phyloP scores from a whole-genome alignment of 23 tunicate genomes.

The Botrylloides violaceus region DNA sequence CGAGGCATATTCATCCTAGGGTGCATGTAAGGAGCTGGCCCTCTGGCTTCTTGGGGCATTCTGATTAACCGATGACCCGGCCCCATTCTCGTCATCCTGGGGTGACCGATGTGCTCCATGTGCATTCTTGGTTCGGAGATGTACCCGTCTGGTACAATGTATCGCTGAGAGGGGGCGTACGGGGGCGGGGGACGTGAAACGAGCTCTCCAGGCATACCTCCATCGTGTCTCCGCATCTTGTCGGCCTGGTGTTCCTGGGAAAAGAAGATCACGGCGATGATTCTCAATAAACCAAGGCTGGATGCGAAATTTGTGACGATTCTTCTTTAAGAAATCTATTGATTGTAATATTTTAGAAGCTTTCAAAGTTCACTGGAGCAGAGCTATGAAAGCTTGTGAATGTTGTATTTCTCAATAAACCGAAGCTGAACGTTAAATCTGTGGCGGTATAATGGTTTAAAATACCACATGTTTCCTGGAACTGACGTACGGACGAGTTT shows the following conservation, averaged over 20 bases:
- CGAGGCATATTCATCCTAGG: constrained; percentile 13
- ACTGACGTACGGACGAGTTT: no score
- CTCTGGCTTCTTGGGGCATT: constrained; percentile 18
- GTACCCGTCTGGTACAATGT: constrained; percentile 2
- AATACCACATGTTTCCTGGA: no score
- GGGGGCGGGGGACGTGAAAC: constrained; percentile 26
- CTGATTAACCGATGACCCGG: constrained; percentile 13
- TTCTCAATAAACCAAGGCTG: no score
- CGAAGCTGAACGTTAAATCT: no score
- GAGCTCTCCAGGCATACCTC: constrained; percentile 1
- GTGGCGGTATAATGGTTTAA: no score
- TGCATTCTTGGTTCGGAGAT: constrained; percentile 8
- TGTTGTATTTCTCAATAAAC: no score
- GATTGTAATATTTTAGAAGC: no score
- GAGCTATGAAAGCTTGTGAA: no score
- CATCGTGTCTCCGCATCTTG: constrained; percentile 5
- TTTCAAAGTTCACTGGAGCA: no score
- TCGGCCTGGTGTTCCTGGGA: constrained; percentile 20
- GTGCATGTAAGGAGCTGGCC: constrained; percentile 8
- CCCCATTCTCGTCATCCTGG: constrained; percentile 12
- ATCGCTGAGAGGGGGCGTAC: constrained; percentile 16
- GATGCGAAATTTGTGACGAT: no score
- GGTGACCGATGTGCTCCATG: neutral
- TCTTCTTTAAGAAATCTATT: no score
- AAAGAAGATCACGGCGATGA: no score